Evolutionary conservation across 2,888 invertebrate species (phyloP).

Genomic region (Clunio marinus): DNA sequence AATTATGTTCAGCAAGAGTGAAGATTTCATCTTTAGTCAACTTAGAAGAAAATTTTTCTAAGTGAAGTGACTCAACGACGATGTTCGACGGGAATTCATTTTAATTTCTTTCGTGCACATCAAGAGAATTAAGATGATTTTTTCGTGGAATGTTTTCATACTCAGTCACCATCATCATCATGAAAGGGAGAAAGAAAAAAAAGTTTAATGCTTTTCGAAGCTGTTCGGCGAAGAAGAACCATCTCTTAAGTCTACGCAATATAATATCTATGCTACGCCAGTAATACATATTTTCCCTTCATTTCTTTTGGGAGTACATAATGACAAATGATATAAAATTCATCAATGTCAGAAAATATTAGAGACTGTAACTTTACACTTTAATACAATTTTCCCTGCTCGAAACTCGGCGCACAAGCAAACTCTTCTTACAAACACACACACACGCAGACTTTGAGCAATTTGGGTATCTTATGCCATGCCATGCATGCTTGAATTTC

Average conservation of each 20-base stretch:
- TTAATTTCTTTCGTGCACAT: background rate
- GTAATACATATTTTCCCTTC: slow-evolving; percentile 36
- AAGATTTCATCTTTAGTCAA: background rate
- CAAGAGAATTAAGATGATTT: too few relatives aligned
- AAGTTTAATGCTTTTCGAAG: background rate
- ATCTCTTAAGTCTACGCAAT: slow-evolving; percentile 23
- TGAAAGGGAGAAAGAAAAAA: background rate
- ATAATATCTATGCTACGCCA: slow-evolving; percentile 17
- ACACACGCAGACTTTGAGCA: too few relatives aligned
- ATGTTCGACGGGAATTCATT: too few relatives aligned
- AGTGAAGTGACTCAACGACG: too few relatives aligned
- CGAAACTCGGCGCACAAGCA: background rate
- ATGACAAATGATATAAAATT: slow-evolving; percentile 37
- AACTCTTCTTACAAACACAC: background rate
- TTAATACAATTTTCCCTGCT: slow-evolving; percentile 34
- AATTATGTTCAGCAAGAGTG: background rate
- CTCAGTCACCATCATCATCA: background rate
- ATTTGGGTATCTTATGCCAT: background rate
- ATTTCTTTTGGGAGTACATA: slow-evolving; percentile 38
- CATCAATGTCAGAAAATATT: slow-evolving; percentile 38
- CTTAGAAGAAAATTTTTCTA: too few relatives aligned
- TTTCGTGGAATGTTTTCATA: background rate
- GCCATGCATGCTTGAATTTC: slow-evolving; percentile 31
- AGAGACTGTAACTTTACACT: slow-evolving; percentile 38
- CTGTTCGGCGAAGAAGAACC: slow-evolving; percentile 15